Percentiles rank a stretch among this genome's conserved stretches.
Conservation (phyloP, 2,797 vertebrate genomes). For the Galago senegalensis region DNA sequence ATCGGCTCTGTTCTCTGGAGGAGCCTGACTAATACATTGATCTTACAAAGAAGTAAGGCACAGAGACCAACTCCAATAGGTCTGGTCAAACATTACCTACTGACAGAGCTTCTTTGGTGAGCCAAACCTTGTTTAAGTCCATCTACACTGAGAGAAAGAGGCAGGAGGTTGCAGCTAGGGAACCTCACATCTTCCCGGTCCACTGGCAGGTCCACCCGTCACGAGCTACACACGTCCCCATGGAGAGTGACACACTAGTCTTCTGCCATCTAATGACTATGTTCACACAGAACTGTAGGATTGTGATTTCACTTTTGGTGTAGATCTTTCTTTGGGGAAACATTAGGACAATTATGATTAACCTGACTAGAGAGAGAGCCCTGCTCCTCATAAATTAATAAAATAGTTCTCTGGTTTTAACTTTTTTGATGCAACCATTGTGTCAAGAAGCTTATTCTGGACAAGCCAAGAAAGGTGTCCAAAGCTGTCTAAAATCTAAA, state of each 20-base stretch:
- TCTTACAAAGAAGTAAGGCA: not conserved
- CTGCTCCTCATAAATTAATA: not conserved
- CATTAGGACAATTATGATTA: not conserved
- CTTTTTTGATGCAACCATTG: not conserved
- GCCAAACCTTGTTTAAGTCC: not conserved
- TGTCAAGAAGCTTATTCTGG: constrained; percentile 5
- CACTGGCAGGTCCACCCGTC: not conserved
- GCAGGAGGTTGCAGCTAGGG: not conserved
- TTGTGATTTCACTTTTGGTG: not conserved
- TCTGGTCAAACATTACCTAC: not conserved
- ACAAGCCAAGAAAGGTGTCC: not conserved
- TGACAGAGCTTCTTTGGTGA: not conserved
- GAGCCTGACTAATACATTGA: not conserved
- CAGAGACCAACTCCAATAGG: not conserved
- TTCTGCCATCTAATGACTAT: not conserved
- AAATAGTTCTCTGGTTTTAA: constrained; percentile 8
- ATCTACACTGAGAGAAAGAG: not conserved
- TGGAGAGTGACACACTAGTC: not conserved
- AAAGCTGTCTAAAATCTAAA: not conserved
- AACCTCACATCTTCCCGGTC: not conserved
- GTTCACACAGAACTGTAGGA: not conserved
- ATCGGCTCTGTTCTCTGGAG: not conserved
- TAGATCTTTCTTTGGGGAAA: not conserved
- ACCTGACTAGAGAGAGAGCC: not conserved
- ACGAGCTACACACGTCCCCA: not conserved